phyloP scores from a whole-genome alignment of 2,888 invertebrate species.

The Sinopyrophorus schimmeli region DNA sequence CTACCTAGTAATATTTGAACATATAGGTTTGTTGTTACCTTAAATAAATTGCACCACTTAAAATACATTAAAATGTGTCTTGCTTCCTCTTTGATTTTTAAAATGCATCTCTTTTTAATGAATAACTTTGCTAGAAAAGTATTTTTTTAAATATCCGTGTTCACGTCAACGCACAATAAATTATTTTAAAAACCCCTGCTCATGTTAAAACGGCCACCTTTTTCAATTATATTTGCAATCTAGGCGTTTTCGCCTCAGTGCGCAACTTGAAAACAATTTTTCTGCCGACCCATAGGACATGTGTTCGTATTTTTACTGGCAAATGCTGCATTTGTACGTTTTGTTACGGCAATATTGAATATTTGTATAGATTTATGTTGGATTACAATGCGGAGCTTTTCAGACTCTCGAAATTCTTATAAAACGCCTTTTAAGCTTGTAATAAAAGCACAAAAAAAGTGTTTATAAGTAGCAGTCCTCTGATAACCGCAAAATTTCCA shows the following conservation, averaged over 20 bases:
- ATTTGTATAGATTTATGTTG: conserved; percentile 28
- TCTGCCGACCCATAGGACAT: conserved; percentile 47
- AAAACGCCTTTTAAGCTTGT: conserved; percentile 1
- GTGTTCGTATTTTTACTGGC: conserved; percentile 40
- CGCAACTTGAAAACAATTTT: conserved; percentile 50
- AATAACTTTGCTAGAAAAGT: no score
- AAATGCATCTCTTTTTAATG: no score
- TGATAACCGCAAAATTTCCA: no score
- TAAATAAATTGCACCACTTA: no score
- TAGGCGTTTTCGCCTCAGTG: conserved; percentile 52
- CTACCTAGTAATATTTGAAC: no score
- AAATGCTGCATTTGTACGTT: conserved; percentile 36
- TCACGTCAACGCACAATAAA: conserved; percentile 52
- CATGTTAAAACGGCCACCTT: conserved; percentile 50
- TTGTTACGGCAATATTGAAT: conserved; percentile 31
- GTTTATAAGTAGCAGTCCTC: no score
- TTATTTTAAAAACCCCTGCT: conserved; percentile 49
- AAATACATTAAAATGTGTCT: no score
- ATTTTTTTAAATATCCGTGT: conserved; percentile 37
- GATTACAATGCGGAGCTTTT: conserved; percentile 7
- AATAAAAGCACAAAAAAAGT: background rate
- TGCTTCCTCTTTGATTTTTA: no score
- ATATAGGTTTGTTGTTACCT: conserved; percentile 25
- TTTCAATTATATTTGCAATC: conserved; percentile 56
- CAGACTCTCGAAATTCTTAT: conserved; percentile 4